Percentiles rank a stretch among this genome's conserved stretches.
phyloP scores from a whole-genome alignment of 2,113 vertebrate genomes.

The Seriola rivoliana region DNA sequence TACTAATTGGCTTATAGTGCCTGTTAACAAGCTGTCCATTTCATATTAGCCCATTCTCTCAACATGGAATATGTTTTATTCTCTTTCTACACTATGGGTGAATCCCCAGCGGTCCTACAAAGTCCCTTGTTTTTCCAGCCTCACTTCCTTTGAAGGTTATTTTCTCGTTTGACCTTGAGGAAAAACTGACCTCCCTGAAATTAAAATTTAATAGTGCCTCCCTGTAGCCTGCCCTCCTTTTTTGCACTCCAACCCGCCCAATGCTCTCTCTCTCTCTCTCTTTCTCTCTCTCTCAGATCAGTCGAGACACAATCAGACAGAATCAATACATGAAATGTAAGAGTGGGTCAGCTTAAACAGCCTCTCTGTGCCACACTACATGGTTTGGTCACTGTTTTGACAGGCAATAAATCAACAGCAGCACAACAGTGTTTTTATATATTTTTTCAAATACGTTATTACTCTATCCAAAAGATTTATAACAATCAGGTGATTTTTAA shows the following conservation, averaged over 20 bases:
- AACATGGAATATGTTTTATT: conserved; percentile 10
- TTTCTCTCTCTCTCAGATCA: conserved; percentile 44
- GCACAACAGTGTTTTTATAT: background rate
- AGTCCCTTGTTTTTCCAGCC: conserved; percentile 23
- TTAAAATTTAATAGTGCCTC: conserved; percentile 62
- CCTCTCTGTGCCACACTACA: conserved; percentile 30
- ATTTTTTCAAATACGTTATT: background rate
- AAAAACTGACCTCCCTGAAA: conserved; percentile 68
- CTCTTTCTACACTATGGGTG: conserved; percentile 24
- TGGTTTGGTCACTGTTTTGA: conserved; percentile 18
- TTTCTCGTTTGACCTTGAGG: conserved; percentile 71
- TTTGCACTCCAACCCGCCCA: conserved; percentile 44
- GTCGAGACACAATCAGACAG: conserved; percentile 65
- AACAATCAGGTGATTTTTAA: background rate
- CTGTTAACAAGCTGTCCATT: conserved; percentile 43
- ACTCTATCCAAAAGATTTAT: background rate
- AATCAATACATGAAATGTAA: conserved; percentile 71
- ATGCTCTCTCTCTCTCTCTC: conserved; percentile 26
- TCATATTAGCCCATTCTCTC: conserved; percentile 22
- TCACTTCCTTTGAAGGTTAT: conserved; percentile 65
- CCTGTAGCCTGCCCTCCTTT: conserved; percentile 55
- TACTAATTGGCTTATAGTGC: conserved; percentile 67
- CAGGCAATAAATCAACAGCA: conserved; percentile 14
- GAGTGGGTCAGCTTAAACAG: conserved; percentile 34
- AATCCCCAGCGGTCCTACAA: conserved; percentile 33